A percentile compares a stretch with the other conserved stretches of the same genome.
phyloP scores from a whole-genome alignment of 2,888 invertebrate genomes.

The Hedya salicella region DNA sequence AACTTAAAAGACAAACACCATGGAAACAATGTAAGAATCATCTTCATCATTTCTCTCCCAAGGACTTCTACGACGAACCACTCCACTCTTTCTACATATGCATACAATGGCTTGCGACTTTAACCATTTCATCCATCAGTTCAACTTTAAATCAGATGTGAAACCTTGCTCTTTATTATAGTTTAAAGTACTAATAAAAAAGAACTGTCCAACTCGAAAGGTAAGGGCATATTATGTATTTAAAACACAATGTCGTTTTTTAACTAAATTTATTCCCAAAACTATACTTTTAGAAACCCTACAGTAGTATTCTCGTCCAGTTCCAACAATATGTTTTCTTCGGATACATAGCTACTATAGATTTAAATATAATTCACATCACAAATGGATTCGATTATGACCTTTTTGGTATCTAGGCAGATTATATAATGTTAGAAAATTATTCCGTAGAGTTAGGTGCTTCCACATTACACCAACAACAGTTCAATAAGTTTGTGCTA shows the following conservation, averaged over 20 bases:
- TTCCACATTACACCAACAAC: conserved; percentile 8
- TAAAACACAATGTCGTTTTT: conserved; percentile 48
- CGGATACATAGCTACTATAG: conserved; percentile 43
- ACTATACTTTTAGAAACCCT: conserved; percentile 72
- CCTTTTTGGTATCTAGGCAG: conserved; percentile 38
- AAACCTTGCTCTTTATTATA: too few species aligned
- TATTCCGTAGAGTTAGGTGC: conserved; percentile 10
- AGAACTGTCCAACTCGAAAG: too few species aligned
- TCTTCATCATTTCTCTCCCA: too few species aligned
- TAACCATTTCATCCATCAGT: too few species aligned
- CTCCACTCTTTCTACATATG: too few species aligned
- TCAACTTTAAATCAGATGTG: too few species aligned
- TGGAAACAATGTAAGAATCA: too few species aligned
- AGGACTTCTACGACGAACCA: too few species aligned
- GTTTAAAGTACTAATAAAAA: too few species aligned
- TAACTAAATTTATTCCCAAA: conserved; percentile 77
- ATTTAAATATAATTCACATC: conserved; percentile 36
- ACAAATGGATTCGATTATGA: conserved; percentile 50
- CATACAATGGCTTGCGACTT: too few species aligned
- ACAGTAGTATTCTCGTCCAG: conserved; percentile 66
- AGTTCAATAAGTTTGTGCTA: too few species aligned
- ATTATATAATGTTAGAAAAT: conserved; percentile 11
- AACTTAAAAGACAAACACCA: too few species aligned
- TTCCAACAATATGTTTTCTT: conserved; percentile 70
- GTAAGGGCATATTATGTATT: background rate